phyloP scores from a whole-genome alignment of 2,113 vertebrate species.

The Chionis minor region DNA sequence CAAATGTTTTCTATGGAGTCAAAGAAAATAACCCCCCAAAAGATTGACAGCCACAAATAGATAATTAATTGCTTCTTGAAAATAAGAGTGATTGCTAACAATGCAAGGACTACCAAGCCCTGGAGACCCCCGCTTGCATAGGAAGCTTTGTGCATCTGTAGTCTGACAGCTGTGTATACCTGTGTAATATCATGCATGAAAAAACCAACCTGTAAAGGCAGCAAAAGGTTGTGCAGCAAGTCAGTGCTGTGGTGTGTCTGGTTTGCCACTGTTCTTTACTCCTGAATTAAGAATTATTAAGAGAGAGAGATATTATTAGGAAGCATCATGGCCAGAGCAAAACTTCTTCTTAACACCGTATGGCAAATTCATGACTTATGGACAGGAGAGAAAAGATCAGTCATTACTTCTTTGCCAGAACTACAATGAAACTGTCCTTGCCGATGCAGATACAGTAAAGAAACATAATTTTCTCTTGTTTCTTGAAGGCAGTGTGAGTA shows the following conservation, averaged over 20 bases:
- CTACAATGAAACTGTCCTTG: neutral
- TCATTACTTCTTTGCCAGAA: neutral
- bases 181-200: neutral
- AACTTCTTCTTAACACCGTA: neutral
- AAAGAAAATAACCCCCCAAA: neutral
- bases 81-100: neutral
- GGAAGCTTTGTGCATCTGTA: neutral
- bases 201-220: neutral
- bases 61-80: neutral
- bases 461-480: neutral
- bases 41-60: neutral
- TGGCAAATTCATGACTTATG: neutral
- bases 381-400: neutral
- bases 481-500: neutral
- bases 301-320: neutral
- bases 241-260: neutral
- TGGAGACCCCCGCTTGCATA: neutral
- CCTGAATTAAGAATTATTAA: neutral
- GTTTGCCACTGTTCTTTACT: neutral
- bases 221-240: neutral
- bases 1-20: neutral
- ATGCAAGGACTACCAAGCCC: neutral
- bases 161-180: neutral
- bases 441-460: neutral
- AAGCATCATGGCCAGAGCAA: rapidly evolving